A percentile compares a stretch with the other conserved stretches of the same genome.
These are phyloP conservation scores for Cistogaster globosa DNA, from an alignment of 2,888 invertebrate genomes.

Conservation along the genomic window DNA sequence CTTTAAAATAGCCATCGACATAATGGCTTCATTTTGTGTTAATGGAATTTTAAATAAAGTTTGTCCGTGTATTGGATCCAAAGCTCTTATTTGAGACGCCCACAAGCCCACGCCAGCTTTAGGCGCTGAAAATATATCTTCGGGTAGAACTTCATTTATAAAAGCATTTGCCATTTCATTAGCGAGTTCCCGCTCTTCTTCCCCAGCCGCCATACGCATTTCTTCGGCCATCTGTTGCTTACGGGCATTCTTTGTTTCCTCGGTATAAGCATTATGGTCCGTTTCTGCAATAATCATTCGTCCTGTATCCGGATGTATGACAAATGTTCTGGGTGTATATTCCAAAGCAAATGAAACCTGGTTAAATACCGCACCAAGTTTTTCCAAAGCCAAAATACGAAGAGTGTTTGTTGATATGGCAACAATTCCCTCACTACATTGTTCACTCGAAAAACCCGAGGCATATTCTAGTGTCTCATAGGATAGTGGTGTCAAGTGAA, in stretches of 20 bases:
- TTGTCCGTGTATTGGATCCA: constrained; percentile 92
- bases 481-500: constrained; percentile 96
- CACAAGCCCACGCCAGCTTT: constrained; percentile 98
- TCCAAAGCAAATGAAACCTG: constrained; percentile 96
- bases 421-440: constrained; percentile 99
- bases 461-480: constrained; percentile 99
- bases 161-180: constrained; percentile 99
- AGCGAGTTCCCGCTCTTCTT: constrained; percentile 97
- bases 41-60: constrained; percentile 91
- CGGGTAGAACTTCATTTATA: constrained; percentile 96
- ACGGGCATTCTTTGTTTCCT: constrained; percentile 96
- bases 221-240: constrained; percentile 98
- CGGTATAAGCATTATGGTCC: constrained; percentile 99
- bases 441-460: constrained; percentile 97
- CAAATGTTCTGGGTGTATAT: constrained; percentile 97
- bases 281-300: constrained; percentile 97
- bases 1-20: constrained; percentile 92
- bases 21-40: constrained; percentile 98
- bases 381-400: constrained; percentile 98
- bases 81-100: constrained; percentile 94
- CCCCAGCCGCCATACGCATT: constrained; percentile 98
- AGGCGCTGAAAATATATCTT: constrained; percentile 96
- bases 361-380: constrained; percentile 99
- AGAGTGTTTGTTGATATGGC: constrained; percentile 99
- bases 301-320: constrained; percentile 95